Conservation (phyloP, 2,113 vertebrate species). For the Forbesichthys papilliferus region DNA sequence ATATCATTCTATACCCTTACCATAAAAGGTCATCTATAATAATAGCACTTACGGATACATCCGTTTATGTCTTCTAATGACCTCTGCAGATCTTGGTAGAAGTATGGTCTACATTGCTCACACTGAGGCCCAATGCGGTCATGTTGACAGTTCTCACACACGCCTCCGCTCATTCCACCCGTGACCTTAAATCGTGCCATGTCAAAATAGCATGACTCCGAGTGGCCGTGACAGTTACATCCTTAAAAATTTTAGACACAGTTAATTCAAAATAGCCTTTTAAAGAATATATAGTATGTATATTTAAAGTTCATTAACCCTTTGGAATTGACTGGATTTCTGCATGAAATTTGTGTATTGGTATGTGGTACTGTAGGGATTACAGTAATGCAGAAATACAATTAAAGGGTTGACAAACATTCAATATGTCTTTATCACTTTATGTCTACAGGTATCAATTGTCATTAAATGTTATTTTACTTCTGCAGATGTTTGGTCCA, state of each 20-base stretch:
- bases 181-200: conserved; percentile 61
- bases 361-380: too few relatives aligned
- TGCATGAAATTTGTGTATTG: too few relatives aligned
- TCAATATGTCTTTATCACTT: too few relatives aligned
- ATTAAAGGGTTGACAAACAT: too few relatives aligned
- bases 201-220: conserved; percentile 85
- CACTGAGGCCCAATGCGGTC: conserved; percentile 83
- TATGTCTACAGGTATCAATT: too few relatives aligned
- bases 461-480: conserved; percentile 41
- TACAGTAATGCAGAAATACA: too few relatives aligned
- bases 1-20: too few relatives aligned
- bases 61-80: conserved; percentile 64
- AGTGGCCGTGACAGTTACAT: conserved; percentile 85
- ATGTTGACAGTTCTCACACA: conserved; percentile 84
- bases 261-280: neutral
- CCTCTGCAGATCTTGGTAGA: conserved; percentile 78
- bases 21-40: neutral
- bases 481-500: conserved; percentile 76
- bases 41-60: conserved; percentile 78
- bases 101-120: conserved; percentile 75
- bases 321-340: too few relatives aligned
- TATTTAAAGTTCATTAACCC: too few relatives aligned
- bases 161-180: conserved; percentile 73
- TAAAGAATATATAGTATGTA: too few relatives aligned
- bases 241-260: conserved; percentile 58